Conservation (phyloP, 2,888 invertebrate species). For the Brachynemurus nebulosus region DNA sequence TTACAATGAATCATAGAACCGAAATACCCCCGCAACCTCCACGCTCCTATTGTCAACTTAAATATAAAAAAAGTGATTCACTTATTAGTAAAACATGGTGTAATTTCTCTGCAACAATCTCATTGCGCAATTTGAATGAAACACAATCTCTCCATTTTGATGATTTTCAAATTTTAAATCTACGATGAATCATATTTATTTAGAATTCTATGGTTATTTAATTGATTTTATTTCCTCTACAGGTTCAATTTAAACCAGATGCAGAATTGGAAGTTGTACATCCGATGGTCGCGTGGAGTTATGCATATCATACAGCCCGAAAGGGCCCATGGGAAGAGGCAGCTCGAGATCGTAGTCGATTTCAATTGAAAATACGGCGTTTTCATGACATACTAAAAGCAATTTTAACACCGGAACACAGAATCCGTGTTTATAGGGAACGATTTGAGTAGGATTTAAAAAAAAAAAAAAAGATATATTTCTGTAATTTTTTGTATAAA, state of each 20-base stretch:
- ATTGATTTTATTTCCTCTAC: conserved; percentile 16
- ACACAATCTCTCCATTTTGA: too few relatives aligned
- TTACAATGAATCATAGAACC: too few relatives aligned
- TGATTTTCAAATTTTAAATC: too few relatives aligned
- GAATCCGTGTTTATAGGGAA: conserved; percentile 31
- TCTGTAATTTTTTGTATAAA: too few relatives aligned
- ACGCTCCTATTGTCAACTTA: too few relatives aligned
- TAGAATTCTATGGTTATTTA: too few relatives aligned
- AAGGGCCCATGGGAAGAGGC: conserved; percentile 41
- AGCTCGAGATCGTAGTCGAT: conserved; percentile 37
- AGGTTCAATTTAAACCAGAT: conserved; percentile 38
- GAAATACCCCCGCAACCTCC: too few relatives aligned
- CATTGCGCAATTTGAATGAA: too few relatives aligned
- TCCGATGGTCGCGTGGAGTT: conserved; percentile 38
- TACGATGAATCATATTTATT: too few relatives aligned
- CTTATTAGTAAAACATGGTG: too few relatives aligned
- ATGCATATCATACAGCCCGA: conserved; percentile 39
- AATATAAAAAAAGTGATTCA: too few relatives aligned
- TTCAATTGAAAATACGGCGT: conserved; percentile 30
- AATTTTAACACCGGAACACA: conserved; percentile 32
- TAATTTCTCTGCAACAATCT: too few relatives aligned
- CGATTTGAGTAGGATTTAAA: conserved; percentile 22
- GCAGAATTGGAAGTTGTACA: conserved; percentile 31
- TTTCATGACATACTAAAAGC: conserved; percentile 28
- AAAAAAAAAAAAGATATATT: background rate